Conservation (phyloP, 2,113 vertebrate genomes). For the Rhinoptilus africanus region DNA sequence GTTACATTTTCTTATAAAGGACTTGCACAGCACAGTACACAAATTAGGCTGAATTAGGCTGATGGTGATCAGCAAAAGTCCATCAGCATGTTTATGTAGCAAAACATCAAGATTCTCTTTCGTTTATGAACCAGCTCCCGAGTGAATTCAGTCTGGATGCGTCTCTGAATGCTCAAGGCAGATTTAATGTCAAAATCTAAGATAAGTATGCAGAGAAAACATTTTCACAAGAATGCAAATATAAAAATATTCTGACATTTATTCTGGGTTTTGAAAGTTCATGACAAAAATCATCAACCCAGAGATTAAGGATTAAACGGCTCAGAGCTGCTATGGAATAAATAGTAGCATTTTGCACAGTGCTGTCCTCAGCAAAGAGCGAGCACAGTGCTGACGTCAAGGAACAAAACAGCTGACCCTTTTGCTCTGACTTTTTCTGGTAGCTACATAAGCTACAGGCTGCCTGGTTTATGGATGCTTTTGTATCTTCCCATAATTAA, state of each 20-base stretch:
- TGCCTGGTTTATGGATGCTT: background rate
- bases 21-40: background rate
- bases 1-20: background rate
- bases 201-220: background rate
- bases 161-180: constrained; percentile 24
- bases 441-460: background rate
- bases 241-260: constrained; percentile 62
- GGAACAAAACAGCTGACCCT: background rate
- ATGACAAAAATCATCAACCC: constrained; percentile 51
- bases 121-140: constrained; percentile 35
- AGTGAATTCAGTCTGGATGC: constrained; percentile 1
- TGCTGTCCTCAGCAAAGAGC: background rate
- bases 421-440: background rate
- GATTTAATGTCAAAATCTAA: constrained; percentile 24
- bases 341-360: background rate
- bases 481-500: background rate
- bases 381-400: background rate
- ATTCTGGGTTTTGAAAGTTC: constrained; percentile 44
- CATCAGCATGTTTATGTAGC: background rate
- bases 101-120: constrained; percentile 18
- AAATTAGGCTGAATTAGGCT: background rate
- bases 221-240: constrained; percentile 47
- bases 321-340: constrained; percentile 22
- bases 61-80: background rate
- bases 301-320: constrained; percentile 57